Evolutionary conservation across 2,888 invertebrate species (phyloP).

Genomic region (Dyspetes luteomarginatus): DNA sequence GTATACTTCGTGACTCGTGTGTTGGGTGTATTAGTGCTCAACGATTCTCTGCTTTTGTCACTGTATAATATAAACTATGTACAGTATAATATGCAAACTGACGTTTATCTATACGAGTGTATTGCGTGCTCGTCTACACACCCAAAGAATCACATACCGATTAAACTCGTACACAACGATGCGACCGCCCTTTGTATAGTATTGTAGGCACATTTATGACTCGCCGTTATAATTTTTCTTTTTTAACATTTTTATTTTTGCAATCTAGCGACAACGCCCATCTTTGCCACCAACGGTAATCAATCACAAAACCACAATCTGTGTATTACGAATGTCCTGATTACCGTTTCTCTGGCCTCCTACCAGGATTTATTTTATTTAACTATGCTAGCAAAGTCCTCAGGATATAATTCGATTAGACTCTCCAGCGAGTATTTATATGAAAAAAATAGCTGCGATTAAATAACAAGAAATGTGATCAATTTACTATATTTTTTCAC

Average conservation of each 20-base stretch:
- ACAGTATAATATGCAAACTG: neutral
- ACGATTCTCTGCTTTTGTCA: conserved; percentile 41
- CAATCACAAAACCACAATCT: conserved; percentile 39
- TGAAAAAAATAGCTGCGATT: neutral
- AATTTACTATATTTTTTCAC: neutral
- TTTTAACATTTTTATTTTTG: conserved; percentile 17
- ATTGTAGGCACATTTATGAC: conserved; percentile 25
- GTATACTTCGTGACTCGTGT: conserved; percentile 48
- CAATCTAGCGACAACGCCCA: conserved; percentile 4
- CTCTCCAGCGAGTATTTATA: neutral
- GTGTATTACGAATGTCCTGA: conserved; percentile 33
- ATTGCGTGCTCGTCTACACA: conserved; percentile 43
- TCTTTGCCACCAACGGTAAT: conserved; percentile 18
- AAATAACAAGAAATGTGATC: neutral
- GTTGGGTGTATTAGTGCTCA: conserved; percentile 48
- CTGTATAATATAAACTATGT: conserved; percentile 8
- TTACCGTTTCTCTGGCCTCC: conserved; percentile 23
- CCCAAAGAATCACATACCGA: conserved; percentile 39
- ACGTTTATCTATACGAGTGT: conserved; percentile 45
- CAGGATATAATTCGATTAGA: conserved; percentile 37
- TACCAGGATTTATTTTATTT: conserved; percentile 22
- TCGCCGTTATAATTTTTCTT: conserved; percentile 31
- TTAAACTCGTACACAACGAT: conserved; percentile 29
- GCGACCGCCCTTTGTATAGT: conserved; percentile 1
- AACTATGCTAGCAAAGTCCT: conserved; percentile 18